Base-by-base conservation (phyloP, 2,113 vertebrate species). In the Proterorhinus semilunaris region DNA sequence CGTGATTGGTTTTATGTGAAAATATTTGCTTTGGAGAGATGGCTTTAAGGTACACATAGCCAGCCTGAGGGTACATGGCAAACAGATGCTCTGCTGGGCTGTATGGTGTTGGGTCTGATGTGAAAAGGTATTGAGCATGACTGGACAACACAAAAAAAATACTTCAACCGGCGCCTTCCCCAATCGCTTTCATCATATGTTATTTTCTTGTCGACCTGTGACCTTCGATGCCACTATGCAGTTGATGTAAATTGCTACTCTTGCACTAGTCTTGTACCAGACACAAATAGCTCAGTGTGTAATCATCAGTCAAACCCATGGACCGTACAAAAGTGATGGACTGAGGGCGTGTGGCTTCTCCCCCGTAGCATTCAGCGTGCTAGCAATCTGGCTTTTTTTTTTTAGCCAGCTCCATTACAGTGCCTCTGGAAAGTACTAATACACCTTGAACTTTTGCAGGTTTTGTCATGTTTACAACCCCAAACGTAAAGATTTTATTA, bases 21-120 rank as follows among this genome's bases (percentile, higher is more conserved):
- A 85, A 82, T 86, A 83, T 90, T 87, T 87, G 79, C 79, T 86
- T 75, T 78, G 76, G 68, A 63, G 80, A 82, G 49, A 68, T 71
- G 59, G 77, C 74, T 83, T 83, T 78, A 71, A 83, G 78, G 67
- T 62, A 74, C 75, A 46, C 63, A 21, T 72, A 58, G 11, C 45
- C 65, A 67, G 76, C 88, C 83, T 74, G 46, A 2, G 82, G 88
- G 65, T 68, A 61, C 61, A 73, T 68, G 76, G 82, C 78, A 71
- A 80, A 80, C 84, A 85, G 82, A 87, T 79, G 86, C 83, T 71
- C 65, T 43, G 59, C 70, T 72, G 66, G 47, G 47, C 69, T 63
- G 73, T 66, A 62, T 72, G 61, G 51, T 76, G 80, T 62, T 58
- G 66, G 76, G 68, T 69, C 51, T 83, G 82, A 79, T 79, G 44